A percentile compares a stretch with the other conserved stretches of the same genome.
Conservation (phyloP, 2,888 invertebrate genomes). For the Leptopilina syphax region DNA sequence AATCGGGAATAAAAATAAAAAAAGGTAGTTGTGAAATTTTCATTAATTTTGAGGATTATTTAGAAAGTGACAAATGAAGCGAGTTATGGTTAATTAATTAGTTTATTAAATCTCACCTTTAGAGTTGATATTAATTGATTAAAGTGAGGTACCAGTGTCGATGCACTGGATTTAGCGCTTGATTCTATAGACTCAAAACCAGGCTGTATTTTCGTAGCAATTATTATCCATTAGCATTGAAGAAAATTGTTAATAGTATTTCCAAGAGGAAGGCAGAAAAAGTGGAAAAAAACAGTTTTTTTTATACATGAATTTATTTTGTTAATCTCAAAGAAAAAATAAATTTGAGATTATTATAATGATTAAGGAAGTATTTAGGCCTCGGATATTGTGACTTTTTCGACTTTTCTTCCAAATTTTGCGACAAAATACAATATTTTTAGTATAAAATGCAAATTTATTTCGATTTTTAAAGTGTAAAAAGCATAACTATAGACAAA, state of each 20-base stretch:
- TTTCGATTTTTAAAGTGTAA: no score
- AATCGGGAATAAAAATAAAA: no score
- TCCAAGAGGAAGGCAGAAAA: conserved; percentile 7
- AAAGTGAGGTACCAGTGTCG: conserved; percentile 83
- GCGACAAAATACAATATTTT: no score
- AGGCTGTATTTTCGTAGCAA: conserved; percentile 63
- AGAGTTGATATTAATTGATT: conserved; percentile 84
- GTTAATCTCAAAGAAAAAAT: background rate
- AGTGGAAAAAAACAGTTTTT: background rate
- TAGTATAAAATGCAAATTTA: no score
- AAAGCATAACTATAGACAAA: no score
- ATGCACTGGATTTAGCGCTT: conserved; percentile 71
- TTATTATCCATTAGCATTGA: conserved; percentile 51
- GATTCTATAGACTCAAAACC: conserved; percentile 73
- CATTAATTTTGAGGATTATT: no score
- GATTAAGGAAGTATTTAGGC: no score
- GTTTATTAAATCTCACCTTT: conserved; percentile 81
- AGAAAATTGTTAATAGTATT: conserved; percentile 48
- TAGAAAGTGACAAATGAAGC: background rate
- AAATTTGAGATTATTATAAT: background rate
- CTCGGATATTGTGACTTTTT: no score
- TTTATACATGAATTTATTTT: background rate
- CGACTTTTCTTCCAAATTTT: no score
- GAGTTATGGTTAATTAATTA: conserved; percentile 31
- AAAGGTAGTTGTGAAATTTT: no score